phyloP scores from a whole-genome alignment of 2,113 vertebrate species.

The Equus quagga region DNA sequence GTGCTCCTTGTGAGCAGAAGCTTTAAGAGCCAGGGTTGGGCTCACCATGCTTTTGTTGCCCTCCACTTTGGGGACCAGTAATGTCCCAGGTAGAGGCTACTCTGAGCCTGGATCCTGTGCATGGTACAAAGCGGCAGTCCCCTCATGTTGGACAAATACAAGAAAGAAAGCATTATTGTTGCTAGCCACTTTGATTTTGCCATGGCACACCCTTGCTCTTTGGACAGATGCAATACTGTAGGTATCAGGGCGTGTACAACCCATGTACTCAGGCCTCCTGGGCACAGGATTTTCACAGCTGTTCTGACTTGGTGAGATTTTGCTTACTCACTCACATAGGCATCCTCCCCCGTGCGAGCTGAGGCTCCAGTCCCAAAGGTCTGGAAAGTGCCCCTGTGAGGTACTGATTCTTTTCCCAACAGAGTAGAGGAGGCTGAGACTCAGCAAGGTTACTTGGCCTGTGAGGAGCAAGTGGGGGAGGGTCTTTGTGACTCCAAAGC shows the following conservation, averaged over 20 bases:
- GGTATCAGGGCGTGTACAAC: rapidly evolving
- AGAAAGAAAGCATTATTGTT: too few relatives aligned
- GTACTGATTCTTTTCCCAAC: background rate
- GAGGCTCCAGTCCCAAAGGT: too few relatives aligned
- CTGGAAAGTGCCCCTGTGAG: background rate
- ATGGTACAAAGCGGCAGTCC: background rate
- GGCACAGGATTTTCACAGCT: background rate
- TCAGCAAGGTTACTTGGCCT: too few relatives aligned
- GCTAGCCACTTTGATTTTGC: too few relatives aligned
- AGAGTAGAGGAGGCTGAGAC: background rate
- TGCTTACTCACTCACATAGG: rapidly evolving
- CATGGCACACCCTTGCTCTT: rapidly evolving
- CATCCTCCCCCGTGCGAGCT: background rate
- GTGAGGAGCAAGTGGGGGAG: background rate
- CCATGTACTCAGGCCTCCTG: rapidly evolving
- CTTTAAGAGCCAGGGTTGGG: background rate
- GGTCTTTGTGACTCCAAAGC: background rate
- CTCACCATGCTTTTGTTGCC: background rate
- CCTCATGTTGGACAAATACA: background rate
- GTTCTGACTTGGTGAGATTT: background rate
- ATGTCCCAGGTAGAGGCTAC: background rate
- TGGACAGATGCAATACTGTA: rapidly evolving
- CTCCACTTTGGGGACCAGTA: background rate
- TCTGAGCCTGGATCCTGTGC: rapidly evolving
- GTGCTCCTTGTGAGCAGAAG: background rate